Conservation (phyloP, 2,888 invertebrate genomes). For the Chrysolina oricalcia region DNA sequence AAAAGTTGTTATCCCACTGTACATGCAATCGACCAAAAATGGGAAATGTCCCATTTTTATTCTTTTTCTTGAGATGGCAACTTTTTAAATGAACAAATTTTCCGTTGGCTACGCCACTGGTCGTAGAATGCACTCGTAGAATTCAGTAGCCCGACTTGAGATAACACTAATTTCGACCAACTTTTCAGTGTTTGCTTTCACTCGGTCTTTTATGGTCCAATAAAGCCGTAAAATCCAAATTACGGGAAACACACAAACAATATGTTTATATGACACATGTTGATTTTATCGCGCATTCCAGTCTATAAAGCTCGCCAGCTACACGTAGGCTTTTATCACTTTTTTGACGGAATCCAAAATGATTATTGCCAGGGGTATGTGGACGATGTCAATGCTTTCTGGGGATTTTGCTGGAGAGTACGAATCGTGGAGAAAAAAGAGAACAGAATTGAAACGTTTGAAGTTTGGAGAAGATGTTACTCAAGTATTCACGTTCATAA, state of each 20-base stretch:
- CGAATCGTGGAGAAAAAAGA: neutral
- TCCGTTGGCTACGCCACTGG: slow-evolving; percentile 17
- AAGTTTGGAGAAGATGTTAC: neutral
- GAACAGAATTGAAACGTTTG: neutral
- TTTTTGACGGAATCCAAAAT: slow-evolving; percentile 7
- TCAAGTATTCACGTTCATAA: too few relatives aligned
- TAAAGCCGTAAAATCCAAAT: slow-evolving; percentile 48
- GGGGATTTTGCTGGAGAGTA: too few relatives aligned
- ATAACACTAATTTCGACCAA: slow-evolving; percentile 42
- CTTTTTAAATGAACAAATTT: too few relatives aligned
- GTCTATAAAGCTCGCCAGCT: slow-evolving; percentile 3
- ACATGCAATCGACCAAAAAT: too few relatives aligned
- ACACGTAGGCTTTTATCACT: slow-evolving; percentile 4
- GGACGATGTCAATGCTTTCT: neutral
- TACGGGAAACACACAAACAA: slow-evolving; percentile 49
- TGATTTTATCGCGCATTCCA: slow-evolving; percentile 44
- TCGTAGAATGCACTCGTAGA: slow-evolving; percentile 15
- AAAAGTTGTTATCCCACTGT: too few relatives aligned
- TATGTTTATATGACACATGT: slow-evolving; percentile 50
- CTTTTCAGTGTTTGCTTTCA: slow-evolving; percentile 48
- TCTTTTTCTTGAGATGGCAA: too few relatives aligned
- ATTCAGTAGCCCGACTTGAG: slow-evolving; percentile 41
- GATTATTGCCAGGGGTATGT: neutral
- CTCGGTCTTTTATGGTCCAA: slow-evolving; percentile 48
- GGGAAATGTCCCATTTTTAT: too few relatives aligned